These are phyloP conservation scores for Chaetura pelagica DNA, from an alignment of 2,113 vertebrate species.

Conservation along the genomic window DNA sequence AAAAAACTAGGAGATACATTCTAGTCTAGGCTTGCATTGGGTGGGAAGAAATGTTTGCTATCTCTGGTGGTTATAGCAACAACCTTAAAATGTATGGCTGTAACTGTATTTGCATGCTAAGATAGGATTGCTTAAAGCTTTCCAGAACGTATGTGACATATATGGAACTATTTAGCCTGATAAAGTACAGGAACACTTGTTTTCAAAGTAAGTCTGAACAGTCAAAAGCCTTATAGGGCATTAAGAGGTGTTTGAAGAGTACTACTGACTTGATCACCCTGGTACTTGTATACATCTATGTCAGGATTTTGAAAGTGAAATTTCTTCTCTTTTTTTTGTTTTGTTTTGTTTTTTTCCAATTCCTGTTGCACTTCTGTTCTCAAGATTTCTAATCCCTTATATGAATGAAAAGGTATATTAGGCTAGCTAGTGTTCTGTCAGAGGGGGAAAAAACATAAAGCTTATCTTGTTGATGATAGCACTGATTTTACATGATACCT, in stretches of 20 bases:
- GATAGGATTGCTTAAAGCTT: not conserved
- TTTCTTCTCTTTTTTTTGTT: not conserved
- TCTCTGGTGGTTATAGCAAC: not conserved
- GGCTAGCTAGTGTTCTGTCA: not conserved
- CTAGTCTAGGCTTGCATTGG: not conserved
- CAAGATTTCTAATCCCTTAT: not conserved
- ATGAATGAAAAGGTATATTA: not conserved
- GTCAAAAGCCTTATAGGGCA: not conserved
- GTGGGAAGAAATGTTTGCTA: not conserved
- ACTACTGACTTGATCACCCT: not conserved
- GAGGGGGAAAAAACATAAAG: not conserved
- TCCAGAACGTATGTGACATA: not conserved
- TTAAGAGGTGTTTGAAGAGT: not conserved
- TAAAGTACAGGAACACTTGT: not conserved
- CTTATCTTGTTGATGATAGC: not conserved
- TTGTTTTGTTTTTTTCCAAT: not conserved
- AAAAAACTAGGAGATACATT: not conserved
- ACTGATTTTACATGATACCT: not conserved
- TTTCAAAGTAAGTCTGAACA: not conserved
- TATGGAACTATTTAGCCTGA: not conserved
- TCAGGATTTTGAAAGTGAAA: not conserved
- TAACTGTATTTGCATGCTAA: not conserved
- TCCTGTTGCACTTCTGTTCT: not conserved
- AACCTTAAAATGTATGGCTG: not conserved
- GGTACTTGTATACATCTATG: not conserved